A percentile compares a stretch with the other conserved stretches of the same genome.
phyloP scores from a whole-genome alignment of 2,888 invertebrate genomes.

The Mesorhabditis spiculigera region DNA sequence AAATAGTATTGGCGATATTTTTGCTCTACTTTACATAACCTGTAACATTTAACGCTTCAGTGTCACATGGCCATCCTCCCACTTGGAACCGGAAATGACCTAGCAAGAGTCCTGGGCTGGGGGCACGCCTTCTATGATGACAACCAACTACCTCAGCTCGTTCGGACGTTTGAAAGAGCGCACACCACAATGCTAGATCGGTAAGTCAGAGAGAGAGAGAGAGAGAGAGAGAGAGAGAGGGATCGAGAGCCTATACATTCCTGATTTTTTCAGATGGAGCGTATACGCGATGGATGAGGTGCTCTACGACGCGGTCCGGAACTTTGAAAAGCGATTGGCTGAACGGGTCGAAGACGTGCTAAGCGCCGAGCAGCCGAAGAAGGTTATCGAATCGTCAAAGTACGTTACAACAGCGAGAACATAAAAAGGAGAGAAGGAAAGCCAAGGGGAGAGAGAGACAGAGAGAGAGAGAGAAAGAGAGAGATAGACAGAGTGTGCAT shows the following conservation, averaged over 20 bases:
- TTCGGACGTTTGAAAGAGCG: slow-evolving; percentile 92
- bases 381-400: slow-evolving; percentile 27
- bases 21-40: too few relatives aligned
- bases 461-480: too few relatives aligned
- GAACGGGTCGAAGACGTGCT: slow-evolving; percentile 27
- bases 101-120: slow-evolving; percentile 92
- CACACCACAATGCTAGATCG: slow-evolving; percentile 94
- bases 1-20: too few relatives aligned
- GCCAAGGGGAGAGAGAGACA: too few relatives aligned
- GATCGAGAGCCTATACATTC: too few relatives aligned
- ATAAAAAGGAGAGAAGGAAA: too few relatives aligned
- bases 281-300: slow-evolving; percentile 77
- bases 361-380: slow-evolving; percentile 30
- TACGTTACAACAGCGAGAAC: too few relatives aligned
- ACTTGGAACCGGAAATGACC: slow-evolving; percentile 90
- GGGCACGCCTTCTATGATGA: slow-evolving; percentile 93
- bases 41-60: too few relatives aligned
- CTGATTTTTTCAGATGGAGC: too few relatives aligned
- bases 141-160: slow-evolving; percentile 82
- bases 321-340: slow-evolving; percentile 56
- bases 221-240: too few relatives aligned
- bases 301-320: slow-evolving; percentile 27
- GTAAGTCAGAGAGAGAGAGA: slow-evolving; percentile 60
- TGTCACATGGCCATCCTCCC: slow-evolving; percentile 92
- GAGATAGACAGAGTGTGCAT: too few relatives aligned